phyloP scores from a whole-genome alignment of 2,888 invertebrate species.

The Leptopterna dolabrata region DNA sequence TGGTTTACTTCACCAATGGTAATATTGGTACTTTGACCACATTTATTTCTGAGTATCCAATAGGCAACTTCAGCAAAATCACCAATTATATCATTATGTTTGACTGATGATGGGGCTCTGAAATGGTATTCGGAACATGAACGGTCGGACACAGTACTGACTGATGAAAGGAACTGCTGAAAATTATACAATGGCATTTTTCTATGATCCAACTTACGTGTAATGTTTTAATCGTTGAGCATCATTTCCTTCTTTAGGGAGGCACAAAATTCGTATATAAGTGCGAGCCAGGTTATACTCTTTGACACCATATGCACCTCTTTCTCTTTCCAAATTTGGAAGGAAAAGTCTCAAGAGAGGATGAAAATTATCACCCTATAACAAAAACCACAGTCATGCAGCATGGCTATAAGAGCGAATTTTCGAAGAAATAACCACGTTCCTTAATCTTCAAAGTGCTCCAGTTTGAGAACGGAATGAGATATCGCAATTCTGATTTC shows the following conservation, averaged over 20 bases:
- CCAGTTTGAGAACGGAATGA: no score
- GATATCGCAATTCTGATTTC: no score
- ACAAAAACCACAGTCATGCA: no score
- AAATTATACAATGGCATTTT: no score
- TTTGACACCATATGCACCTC: slow-evolving; percentile 86
- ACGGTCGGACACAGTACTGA: no score
- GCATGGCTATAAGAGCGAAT: no score
- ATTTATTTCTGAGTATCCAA: slow-evolving; percentile 73
- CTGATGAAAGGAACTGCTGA: no score
- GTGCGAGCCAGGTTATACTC: slow-evolving; percentile 79
- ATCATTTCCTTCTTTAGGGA: slow-evolving; percentile 76
- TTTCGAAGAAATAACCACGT: no score
- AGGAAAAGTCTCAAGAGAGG: slow-evolving; percentile 82
- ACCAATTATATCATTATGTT: slow-evolving; percentile 69
- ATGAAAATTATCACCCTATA: slow-evolving; percentile 71
- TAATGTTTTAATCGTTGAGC: slow-evolving; percentile 71
- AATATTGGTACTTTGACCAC: slow-evolving; percentile 68
- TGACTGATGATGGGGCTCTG: slow-evolving; percentile 67
- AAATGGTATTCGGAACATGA: background rate
- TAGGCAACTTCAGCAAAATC: slow-evolving; percentile 88
- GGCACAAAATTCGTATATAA: slow-evolving; percentile 80
- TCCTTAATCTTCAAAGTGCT: no score
- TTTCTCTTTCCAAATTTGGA: slow-evolving; percentile 81
- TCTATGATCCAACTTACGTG: background rate
- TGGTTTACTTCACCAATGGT: slow-evolving; percentile 79